Evolutionary conservation across 2,797 vertebrate species (phyloP), one percentile per base, ranked within the genome.

Genomic region (Helicolenus hilgendorfi): DNA sequence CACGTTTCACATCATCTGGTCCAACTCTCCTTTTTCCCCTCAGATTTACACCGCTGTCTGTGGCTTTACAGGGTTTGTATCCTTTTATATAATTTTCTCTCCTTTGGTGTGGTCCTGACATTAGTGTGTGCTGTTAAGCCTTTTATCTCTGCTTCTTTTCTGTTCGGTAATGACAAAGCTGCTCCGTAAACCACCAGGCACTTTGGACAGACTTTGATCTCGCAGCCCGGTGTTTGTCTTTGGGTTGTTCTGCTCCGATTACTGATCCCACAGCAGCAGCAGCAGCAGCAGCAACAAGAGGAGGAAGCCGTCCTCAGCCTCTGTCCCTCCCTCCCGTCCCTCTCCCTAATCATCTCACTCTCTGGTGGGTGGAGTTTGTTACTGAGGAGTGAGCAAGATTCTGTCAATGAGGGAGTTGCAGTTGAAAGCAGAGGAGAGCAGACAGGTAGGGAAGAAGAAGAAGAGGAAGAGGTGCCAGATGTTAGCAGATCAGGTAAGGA

Each of bases 151-250:
- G 1, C 22, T 60, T 29, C n/a, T 69, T 33, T 45, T 81, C 71
- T 36, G 90, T 84, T 88, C 90, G 92, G 49, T 96, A 94, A 96
- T 94, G 85, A 91, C 92, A 94, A 89, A 94, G 91, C 84, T 85
- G 86, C 74, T 74, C 80, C 76, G 77, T 74, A 72, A 89, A 92
- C 62, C 79, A 88, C 65, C 26, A 6, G 65, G 67, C 76, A 59
- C 84, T 94, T 88, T 79, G 75, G 56, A 78, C 70, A 72, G 82
- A 88, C 95, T 97, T 97, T 97, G 92, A 97, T 96, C 96, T 96
- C 72, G 45, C 36, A 77, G 69, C 70, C 78, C 24, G 2, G 62
- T 91, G 85, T 95, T 96, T 96, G 95, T 95, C 87, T 94, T 94
- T 59, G 65, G 71, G 65, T 93, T 92, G 95, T 90, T 95, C 81